Evolutionary conservation across 1,140 invertebrate species (phyloP), one percentile per base, ranked within the genome.

Genomic region (Hyles vespertilio): DNA sequence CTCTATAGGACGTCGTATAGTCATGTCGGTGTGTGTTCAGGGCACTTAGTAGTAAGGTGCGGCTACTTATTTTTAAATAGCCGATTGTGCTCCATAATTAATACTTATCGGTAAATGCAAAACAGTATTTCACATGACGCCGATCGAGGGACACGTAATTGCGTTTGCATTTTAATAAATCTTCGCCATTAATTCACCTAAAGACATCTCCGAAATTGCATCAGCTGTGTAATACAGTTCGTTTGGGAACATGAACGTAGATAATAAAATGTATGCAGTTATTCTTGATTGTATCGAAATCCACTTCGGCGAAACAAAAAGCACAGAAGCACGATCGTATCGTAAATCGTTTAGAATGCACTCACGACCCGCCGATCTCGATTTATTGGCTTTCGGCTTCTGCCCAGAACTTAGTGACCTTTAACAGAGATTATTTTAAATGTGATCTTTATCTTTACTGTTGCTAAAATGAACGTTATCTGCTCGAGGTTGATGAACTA

Each of bases 271-370:
- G 36, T 40, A 40, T 40, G 36, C 36, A 40, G 36, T 40, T 40
- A 40, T 40, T 40, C 36, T 40, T 40, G 36, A 40, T 40, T 40
- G 32, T 48, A 56, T 48, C 54, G 45, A 64, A 60, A 55, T 62
- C 56, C 57, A 58, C 60, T 67, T 59, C n/a, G 53, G 49, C 32
- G 5, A 58, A 47, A 53, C 60, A 64, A 68, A 71, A 67, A 67
- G 62, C 59, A 53, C 49, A 56, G 32, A 56, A 58, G 52, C 50
- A 61, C 56, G 57, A 57, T 46, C 34, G 33, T 58, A 50, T 56
- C 54, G 67, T 69, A 72, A 72, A 72, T 69, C 60, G 59, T 60
- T 63, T 55, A 51, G 51, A 67, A 66, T 71, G 61, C 69, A 69
- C 62, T 68, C 61, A 61, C 59, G 61, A 59, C 56, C 49, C 59